Percentiles rank a stretch among this genome's conserved stretches.
Conservation (phyloP, 2,888 invertebrate genomes). For the Conops quadrifasciatus region DNA sequence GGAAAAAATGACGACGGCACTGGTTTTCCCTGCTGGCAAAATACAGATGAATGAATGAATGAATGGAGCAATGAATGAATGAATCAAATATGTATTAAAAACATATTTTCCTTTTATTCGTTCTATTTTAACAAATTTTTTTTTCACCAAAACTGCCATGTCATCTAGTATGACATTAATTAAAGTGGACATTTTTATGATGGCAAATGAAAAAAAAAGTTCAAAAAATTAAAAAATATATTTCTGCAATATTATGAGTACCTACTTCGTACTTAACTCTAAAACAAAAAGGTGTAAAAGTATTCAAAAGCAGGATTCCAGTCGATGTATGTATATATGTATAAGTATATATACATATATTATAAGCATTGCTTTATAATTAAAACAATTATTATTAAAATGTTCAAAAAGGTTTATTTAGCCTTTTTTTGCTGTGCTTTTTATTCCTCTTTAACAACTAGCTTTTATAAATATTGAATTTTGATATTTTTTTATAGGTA, state of each 20-base stretch:
- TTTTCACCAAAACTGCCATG: not conserved
- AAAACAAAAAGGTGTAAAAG: too few species aligned
- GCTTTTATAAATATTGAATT: too few species aligned
- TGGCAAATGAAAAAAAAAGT: not conserved
- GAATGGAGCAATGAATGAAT: not conserved
- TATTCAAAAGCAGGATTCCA: too few species aligned
- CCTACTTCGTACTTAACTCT: too few species aligned
- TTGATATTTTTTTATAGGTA: too few species aligned
- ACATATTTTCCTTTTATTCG: not conserved
- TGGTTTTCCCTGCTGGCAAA: not conserved
- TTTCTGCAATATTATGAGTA: not conserved
- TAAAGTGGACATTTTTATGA: not conserved
- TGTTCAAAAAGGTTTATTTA: too few species aligned
- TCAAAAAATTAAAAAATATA: not conserved
- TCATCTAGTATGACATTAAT: not conserved
- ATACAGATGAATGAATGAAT: not conserved
- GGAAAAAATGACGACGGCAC: not conserved
- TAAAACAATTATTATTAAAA: too few species aligned
- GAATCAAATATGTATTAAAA: not conserved
- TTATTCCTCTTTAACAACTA: too few species aligned
- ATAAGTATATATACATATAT: not conserved
- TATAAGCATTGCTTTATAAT: not conserved
- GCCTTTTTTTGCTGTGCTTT: too few species aligned
- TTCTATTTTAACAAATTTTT: too few species aligned
- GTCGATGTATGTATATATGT: too few species aligned